These are phyloP conservation scores for Aphelenchoides besseyi DNA, from an alignment of 1,140 invertebrate genomes.

Conservation along the genomic window DNA sequence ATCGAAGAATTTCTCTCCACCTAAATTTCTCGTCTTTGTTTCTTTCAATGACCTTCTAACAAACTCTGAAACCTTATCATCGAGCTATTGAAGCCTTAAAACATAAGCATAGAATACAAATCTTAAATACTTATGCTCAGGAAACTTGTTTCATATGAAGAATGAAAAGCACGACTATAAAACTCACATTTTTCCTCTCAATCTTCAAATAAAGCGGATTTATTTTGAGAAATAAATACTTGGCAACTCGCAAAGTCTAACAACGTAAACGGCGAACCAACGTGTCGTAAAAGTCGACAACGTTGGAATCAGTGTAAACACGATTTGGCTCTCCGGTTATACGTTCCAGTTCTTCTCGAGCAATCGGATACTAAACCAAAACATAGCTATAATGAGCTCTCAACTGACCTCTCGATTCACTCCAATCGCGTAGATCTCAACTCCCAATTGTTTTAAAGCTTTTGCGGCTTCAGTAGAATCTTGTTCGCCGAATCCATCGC, in stretches of 20 bases:
- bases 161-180: too few relatives aligned
- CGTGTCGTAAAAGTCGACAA: slow-evolving; percentile 6
- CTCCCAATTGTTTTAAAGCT: slow-evolving; percentile 24
- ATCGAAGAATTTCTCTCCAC: slow-evolving; percentile 70
- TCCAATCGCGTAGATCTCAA: slow-evolving; percentile 9
- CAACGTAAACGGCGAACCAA: neutral
- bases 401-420: neutral
- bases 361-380: slow-evolving; percentile 27
- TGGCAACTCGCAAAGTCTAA: neutral
- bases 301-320: slow-evolving; percentile 23
- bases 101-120: too few relatives aligned
- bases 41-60: too few relatives aligned
- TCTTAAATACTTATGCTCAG: too few relatives aligned
- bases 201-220: too few relatives aligned
- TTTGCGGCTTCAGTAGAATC: slow-evolving; percentile 38
- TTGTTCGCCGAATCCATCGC: slow-evolving; percentile 42
- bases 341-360: slow-evolving; percentile 12
- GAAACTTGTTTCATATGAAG: too few relatives aligned
- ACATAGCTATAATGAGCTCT: neutral
- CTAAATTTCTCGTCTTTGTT: neutral
- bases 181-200: too few relatives aligned
- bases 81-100: too few relatives aligned
- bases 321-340: slow-evolving; percentile 19
- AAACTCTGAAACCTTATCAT: too few relatives aligned
- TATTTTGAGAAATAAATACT: neutral